phyloP scores from a whole-genome alignment of 2,888 invertebrate genomes.

The Cancer borealis region DNA sequence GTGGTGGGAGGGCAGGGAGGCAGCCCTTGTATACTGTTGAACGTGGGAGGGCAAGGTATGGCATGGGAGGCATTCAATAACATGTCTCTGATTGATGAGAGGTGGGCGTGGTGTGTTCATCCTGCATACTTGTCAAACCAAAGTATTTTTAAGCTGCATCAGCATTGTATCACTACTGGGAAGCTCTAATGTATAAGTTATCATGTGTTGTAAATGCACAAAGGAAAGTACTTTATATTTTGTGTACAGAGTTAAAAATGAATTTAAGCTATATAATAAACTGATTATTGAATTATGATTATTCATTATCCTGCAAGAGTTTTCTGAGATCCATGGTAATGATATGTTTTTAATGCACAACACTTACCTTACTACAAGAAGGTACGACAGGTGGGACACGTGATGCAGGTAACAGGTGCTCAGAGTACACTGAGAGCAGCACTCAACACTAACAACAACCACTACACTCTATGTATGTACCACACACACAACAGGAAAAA shows the following conservation, averaged over 20 bases:
- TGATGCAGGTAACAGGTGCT: no score
- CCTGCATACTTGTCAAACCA: conserved; percentile 37
- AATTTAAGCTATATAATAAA: conserved; percentile 64
- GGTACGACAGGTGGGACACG: no score
- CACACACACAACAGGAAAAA: no score
- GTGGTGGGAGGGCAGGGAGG: not conserved
- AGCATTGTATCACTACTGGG: not conserved
- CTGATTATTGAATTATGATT: not conserved
- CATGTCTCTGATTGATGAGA: not conserved
- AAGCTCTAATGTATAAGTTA: not conserved
- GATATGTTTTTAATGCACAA: not conserved
- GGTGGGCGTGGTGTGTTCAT: not conserved
- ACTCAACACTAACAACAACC: no score
- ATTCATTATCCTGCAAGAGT: not conserved
- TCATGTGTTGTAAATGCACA: conserved; percentile 41
- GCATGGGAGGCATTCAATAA: not conserved
- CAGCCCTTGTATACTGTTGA: not conserved
- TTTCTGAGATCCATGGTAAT: not conserved
- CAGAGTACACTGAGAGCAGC: no score
- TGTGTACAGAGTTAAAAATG: conserved; percentile 72
- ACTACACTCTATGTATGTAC: not conserved
- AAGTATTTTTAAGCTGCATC: conserved; percentile 14
- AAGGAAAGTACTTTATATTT: conserved; percentile 74
- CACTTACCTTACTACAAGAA: no score
- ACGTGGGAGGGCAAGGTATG: not conserved